Percentiles rank a stretch among this genome's conserved stretches.
Conservation (phyloP, 2,888 invertebrate species). For the Meliscaeva auricollis region DNA sequence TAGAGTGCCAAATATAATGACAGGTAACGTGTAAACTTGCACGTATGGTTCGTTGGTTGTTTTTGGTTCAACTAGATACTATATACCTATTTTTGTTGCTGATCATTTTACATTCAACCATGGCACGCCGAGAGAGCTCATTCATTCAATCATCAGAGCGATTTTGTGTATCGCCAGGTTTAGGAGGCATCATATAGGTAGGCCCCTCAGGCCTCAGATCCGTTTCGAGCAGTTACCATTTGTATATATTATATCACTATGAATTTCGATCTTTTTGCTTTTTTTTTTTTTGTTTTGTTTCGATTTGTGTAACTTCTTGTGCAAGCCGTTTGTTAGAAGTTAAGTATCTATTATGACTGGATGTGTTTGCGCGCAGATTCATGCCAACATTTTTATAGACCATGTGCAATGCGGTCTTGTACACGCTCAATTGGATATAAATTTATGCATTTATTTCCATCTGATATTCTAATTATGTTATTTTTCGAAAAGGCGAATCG, state of each 20-base stretch:
- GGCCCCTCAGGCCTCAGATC: not conserved
- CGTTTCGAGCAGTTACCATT: slow-evolving; percentile 55
- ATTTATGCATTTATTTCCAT: slow-evolving; percentile 16
- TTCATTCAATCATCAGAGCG: slow-evolving; percentile 67
- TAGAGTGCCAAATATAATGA: slow-evolving; percentile 76
- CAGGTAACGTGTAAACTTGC: slow-evolving; percentile 75
- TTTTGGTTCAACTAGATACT: slow-evolving; percentile 3
- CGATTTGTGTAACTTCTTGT: slow-evolving; percentile 42
- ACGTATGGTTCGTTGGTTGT: slow-evolving; percentile 53
- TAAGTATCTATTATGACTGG: slow-evolving; percentile 48
- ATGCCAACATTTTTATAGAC: slow-evolving; percentile 13
- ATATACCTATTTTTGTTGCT: slow-evolving; percentile 13
- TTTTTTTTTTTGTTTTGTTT: not conserved
- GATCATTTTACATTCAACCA: slow-evolving; percentile 8
- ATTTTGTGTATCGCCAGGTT: slow-evolving; percentile 2
- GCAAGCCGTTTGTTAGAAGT: slow-evolving; percentile 45
- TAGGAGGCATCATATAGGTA: not conserved
- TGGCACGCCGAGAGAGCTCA: slow-evolving; percentile 18
- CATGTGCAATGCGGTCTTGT: slow-evolving; percentile 26
- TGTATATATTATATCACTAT: slow-evolving; percentile 55
- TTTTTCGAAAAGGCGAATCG: not conserved
- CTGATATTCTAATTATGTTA: slow-evolving; percentile 29
- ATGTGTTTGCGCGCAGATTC: slow-evolving; percentile 4
- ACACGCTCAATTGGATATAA: slow-evolving; percentile 10
- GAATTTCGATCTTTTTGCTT: slow-evolving; percentile 40